Evolutionary conservation across 2,888 invertebrate genomes (phyloP), one percentile per base, ranked within the genome.

Genomic region (Polyommatus iphigenia): DNA sequence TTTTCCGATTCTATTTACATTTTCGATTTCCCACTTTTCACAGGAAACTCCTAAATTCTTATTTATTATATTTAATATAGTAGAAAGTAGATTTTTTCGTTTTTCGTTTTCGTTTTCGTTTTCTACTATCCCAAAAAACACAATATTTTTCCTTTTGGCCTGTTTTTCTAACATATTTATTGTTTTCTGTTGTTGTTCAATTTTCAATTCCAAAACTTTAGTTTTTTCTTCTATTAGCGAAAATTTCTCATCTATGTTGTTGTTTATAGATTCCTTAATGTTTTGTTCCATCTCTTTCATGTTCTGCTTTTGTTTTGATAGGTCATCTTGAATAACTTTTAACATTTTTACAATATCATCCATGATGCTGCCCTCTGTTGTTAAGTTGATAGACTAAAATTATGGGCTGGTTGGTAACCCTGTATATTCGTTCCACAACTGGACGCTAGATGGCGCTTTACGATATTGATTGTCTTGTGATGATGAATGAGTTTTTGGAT

Each of bases 281-380:
- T 82, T 82, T 78, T 81, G 67, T 76, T 84, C 82, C 82, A 82
- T 83, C 24, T 81, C 78, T 78, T 80, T 80, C 81, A 83, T 83
- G 24, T 81, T 80, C 76, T 79, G 78, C 71, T 83, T 84, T 54
- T 82, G 81, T 75, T 80, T 76, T 41, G 80, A 15, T 79, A 82
- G 8, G 10, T 84, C 82, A 3, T 73, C 10, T 80, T n/a, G n/a
- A n/a, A n/a, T n/a, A n/a, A n/a, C n/a, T n/a, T n/a, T n/a, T n/a
- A n/a, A n/a, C n/a, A n/a, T 82, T 78, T 78, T 80, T 54, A 76
- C 2, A 3, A 80, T 50, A 36, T 79, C 77, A n/a, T 76, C 76
- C 76, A 76, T 76, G 41, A 20, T 67, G 20, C 24, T 32, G 76
- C 62, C 62, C 76, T 76, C 76, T 62, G 13, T 62, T 41, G 62